Evolutionary conservation across 2,113 vertebrate species (phyloP), one percentile per base, ranked within the genome.

Genomic region (Rhinolophus sinicus): DNA sequence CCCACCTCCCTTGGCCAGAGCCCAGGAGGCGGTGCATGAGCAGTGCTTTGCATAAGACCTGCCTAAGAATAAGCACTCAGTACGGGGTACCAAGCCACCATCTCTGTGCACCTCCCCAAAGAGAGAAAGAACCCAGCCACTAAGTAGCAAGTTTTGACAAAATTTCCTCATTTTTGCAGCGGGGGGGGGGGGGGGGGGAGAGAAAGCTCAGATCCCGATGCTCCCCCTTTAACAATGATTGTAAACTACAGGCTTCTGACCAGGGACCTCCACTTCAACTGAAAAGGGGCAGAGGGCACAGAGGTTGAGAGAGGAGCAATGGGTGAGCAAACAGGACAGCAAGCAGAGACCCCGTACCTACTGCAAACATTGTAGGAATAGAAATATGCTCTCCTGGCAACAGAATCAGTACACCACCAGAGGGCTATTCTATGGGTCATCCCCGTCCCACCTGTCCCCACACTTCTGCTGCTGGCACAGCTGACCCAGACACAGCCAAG

Each of bases 141-240:
- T 14, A n/a, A 26, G 33, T 5, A 65, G 28, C 62, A 76, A 24
- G 10, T 26, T n/a, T 44, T 10, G 52, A 18, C 10, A 40, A 50
- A 18, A 94, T 62, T 77, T 76, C 88, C 13, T 69, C 30, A 56
- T 77, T 73, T 38, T 40, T 40, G 5, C 7, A 67, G 33, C 8
- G 7, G 2, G 6, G n/a, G 7, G 2, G 6, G 7, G 2, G 6
- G 7, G 2, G 6, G 7, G 2, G 6, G 56, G 2, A 62, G 8
- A 64, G 73, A 38, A 67, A 13, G 16, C 56, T 90, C 58, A 35
- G 12, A 58, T 58, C 16, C 54, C 6, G 0, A 70, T 4, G 16
- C 33, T 65, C 73, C 40, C 64, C 70, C 91, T 70, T 85, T 22
- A 82, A 67, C 7, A 40, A 80, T 19, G 56, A 83, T 44, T 47